phyloP scores from a whole-genome alignment of 2,797 vertebrate species.

The Leptatherina wallacei region DNA sequence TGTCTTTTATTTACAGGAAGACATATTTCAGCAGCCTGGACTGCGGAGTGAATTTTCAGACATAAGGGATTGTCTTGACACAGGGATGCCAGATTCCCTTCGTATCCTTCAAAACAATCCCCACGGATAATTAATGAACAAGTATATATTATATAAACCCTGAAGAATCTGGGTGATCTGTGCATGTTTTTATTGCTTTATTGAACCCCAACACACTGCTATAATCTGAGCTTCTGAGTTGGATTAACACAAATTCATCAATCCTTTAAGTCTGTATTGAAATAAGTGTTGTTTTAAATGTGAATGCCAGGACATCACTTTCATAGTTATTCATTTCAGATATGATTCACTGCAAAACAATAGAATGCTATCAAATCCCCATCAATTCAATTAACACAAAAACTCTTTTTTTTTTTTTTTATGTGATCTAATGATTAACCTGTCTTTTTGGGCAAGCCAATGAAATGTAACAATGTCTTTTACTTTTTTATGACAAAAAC shows the following conservation, averaged over 20 bases:
- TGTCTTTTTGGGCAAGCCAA: too few relatives aligned
- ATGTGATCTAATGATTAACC: not conserved
- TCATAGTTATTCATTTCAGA: not conserved
- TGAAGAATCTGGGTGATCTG: not conserved
- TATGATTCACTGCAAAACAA: not conserved
- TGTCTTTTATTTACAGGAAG: constrained; percentile 86
- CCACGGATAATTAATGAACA: not conserved
- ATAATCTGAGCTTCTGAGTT: not conserved
- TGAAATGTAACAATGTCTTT: too few relatives aligned
- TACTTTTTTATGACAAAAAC: too few relatives aligned
- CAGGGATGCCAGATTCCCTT: constrained; percentile 88
- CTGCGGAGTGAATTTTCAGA: constrained; percentile 91
- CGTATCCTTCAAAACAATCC: constrained; percentile 88
- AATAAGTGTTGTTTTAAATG: not conserved
- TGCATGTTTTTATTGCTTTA: not conserved
- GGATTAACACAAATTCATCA: not conserved
- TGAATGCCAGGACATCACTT: not conserved
- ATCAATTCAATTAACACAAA: too few relatives aligned
- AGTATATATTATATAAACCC: not conserved
- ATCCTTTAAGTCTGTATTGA: not conserved
- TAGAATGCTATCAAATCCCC: too few relatives aligned
- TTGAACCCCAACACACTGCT: not conserved
- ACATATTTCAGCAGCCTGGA: constrained; percentile 97
- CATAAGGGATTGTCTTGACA: constrained; percentile 95
- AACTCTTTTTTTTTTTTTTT: not conserved